Evolutionary conservation across 2,888 invertebrate genomes (phyloP), one percentile per base, ranked within the genome.

Genomic region (Epicampocera succincta): DNA sequence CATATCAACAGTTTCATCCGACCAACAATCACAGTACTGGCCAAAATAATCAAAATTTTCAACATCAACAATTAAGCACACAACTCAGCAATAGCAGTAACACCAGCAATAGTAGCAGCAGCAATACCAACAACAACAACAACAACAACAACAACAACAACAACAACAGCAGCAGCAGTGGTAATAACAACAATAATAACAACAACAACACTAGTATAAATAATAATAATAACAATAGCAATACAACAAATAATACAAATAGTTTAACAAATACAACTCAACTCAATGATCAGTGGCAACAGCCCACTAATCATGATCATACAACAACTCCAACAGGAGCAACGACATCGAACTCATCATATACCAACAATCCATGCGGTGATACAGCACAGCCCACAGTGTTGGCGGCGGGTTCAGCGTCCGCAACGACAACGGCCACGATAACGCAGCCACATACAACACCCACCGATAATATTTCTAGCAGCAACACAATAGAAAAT

Each of bases 251-350:
- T 71, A 56, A 38, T 65, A 72, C 68, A 61, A 33, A 72, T 68
- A 58, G 63, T 71, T 40, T 78, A 74, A 42, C 77, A 61, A 48
- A 48, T 54, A 46, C 66, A 79, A 69, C 65, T 78, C 73, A 78
- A 54, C 65, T 82, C 66, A 71, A 74, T 61, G 82, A 82, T 65
- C 87, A 85, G 42, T 85, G 85, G 60, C 85, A 85, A 46, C 82
- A 85, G 40, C 77, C 78, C 40, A 84, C 82, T 75, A 85, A 84
- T 80, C 85, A 85, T 82, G 85, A 85, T 42, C 89, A 87, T 50
- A 66, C 68, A 46, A 52, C 33, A 25, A 71, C 65, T n/a, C 69
- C 38, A 13, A 33, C 69, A 52, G 42, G 60, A 65, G 50, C 33
- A 3, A 33, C 65, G 15, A 46, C 73, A 17, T 19, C 44, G 11